A percentile compares a stretch with the other conserved stretches of the same genome.
phyloP scores from a whole-genome alignment of 1,140 invertebrate genomes.

The Drosophila elegans region DNA sequence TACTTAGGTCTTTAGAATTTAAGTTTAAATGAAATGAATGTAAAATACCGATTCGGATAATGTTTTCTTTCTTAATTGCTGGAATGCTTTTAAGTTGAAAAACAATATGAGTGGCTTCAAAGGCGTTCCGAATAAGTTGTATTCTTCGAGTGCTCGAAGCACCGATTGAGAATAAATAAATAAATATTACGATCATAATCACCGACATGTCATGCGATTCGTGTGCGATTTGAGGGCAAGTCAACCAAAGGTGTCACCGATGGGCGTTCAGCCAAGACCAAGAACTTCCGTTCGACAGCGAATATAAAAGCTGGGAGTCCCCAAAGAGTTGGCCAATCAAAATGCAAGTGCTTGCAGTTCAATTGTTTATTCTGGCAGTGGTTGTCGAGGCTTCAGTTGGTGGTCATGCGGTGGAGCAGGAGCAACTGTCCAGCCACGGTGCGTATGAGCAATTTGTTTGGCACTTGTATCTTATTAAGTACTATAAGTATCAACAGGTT shows the following conservation, averaged over 20 bases:
- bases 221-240: neutral
- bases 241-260: conserved; percentile 42
- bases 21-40: too few species aligned
- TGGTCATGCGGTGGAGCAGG: conserved; percentile 11
- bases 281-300: conserved; percentile 34
- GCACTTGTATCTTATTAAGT: neutral
- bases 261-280: conserved; percentile 62
- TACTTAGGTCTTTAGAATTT: too few species aligned
- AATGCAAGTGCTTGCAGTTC: conserved; percentile 24
- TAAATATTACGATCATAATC: conserved; percentile 7
- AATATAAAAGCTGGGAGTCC: conserved; percentile 36
- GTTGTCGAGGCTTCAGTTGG: neutral
- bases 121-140: neutral
- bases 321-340: conserved; percentile 6
- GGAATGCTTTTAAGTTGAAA: too few species aligned
- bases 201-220: conserved; percentile 14
- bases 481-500: conserved; percentile 10
- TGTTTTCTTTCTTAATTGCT: too few species aligned
- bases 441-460: conserved; percentile 37
- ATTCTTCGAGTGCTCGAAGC: neutral
- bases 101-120: too few species aligned
- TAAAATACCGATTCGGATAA: too few species aligned
- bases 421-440: conserved; percentile 29
- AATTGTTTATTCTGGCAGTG: conserved; percentile 17
- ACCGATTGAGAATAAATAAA: neutral